A percentile compares a stretch with the other conserved stretches of the same genome.
Evolutionary conservation across 2,113 vertebrate species (phyloP).

Genomic region (Rana temporaria): DNA sequence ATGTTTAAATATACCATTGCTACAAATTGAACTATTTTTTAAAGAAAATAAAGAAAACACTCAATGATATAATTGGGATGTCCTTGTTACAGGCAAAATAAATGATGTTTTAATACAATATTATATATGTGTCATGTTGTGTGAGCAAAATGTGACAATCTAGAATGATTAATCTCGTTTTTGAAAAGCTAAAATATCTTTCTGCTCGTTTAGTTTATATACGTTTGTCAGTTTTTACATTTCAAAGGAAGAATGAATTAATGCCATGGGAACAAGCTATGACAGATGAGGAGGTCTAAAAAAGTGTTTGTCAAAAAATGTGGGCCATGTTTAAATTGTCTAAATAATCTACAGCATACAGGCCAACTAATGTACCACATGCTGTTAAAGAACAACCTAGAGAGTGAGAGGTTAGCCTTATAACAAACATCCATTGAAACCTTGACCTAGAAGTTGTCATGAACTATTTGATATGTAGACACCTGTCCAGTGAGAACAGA

Average conservation of each 20-base stretch:
- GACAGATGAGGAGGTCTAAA: neutral
- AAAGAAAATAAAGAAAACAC: too few relatives aligned
- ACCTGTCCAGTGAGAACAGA: neutral
- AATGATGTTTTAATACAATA: constrained; percentile 42
- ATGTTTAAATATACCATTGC: too few relatives aligned
- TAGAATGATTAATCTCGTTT: too few relatives aligned
- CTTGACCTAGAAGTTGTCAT: constrained; percentile 1
- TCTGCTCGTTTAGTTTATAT: neutral
- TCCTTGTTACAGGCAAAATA: too few relatives aligned
- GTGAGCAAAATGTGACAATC: too few relatives aligned
- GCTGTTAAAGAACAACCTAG: neutral
- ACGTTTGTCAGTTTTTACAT: neutral
- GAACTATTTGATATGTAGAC: neutral
- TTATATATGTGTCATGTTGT: neutral
- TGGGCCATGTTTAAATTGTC: neutral
- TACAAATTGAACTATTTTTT: too few relatives aligned
- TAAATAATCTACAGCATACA: neutral
- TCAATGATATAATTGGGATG: too few relatives aligned
- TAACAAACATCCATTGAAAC: neutral
- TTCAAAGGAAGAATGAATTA: neutral
- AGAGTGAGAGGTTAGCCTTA: neutral
- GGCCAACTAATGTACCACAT: neutral
- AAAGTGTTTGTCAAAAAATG: neutral
- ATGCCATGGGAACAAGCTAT: neutral
- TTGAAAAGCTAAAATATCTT: too few relatives aligned